Percentiles rank a stretch among this genome's conserved stretches.
Conservation (phyloP, 2,888 invertebrate genomes). For the Hermodice carunculata region DNA sequence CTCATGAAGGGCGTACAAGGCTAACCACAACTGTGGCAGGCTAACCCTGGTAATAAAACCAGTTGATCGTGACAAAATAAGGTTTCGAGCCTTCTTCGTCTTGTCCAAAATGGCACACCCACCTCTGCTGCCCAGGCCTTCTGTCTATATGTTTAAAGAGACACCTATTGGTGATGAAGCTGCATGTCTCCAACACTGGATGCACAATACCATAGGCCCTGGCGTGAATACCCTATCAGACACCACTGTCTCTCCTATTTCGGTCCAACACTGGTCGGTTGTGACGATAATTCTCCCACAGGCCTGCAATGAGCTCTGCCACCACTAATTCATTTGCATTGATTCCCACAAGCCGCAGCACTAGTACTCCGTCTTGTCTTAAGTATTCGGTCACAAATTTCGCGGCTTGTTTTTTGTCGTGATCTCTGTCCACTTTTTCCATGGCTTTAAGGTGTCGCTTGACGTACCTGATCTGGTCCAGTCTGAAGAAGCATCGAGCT, state of each 20-base stretch:
- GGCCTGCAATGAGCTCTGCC: conserved; percentile 62
- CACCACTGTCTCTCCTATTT: conserved; percentile 12
- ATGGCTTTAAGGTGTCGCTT: conserved; percentile 25
- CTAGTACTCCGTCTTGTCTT: conserved; percentile 66
- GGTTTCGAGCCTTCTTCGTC: too few species aligned
- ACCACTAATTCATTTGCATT: conserved; percentile 67
- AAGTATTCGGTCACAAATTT: conserved; percentile 65
- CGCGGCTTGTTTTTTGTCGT: conserved; percentile 61
- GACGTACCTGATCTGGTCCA: conserved; percentile 25
- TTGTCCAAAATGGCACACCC: too few species aligned
- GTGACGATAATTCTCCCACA: conserved; percentile 60
- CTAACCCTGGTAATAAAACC: too few species aligned
- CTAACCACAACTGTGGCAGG: too few species aligned
- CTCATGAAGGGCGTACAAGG: too few species aligned
- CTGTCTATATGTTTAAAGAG: too few species aligned
- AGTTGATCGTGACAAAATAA: too few species aligned
- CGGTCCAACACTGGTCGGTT: not conserved
- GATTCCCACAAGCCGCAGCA: conserved; percentile 64
- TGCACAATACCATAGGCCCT: too few species aligned
- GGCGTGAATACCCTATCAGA: too few species aligned
- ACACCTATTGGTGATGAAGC: too few species aligned
- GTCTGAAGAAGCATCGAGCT: conserved; percentile 2
- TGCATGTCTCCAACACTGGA: too few species aligned
- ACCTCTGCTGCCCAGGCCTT: too few species aligned
- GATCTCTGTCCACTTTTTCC: conserved; percentile 11